Percentiles rank a stretch among this genome's conserved stretches.
Evolutionary conservation across 2,888 invertebrate genomes (phyloP).

Genomic region (Platycheirus albimanus): DNA sequence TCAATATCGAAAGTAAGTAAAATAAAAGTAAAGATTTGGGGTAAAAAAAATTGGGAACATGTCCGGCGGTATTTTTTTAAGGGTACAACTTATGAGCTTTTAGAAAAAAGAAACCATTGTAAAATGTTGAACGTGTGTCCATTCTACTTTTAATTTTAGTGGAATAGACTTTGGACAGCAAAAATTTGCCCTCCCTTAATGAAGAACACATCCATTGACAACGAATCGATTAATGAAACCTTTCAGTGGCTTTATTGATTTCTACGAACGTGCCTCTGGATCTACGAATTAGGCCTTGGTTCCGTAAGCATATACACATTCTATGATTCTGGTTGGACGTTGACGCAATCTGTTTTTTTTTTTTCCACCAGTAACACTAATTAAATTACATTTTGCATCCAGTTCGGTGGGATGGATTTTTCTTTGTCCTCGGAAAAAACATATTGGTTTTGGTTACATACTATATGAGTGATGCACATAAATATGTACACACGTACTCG

Average conservation of each 20-base stretch:
- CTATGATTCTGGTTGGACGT: no score
- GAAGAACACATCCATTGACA: neutral
- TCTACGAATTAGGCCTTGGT: neutral
- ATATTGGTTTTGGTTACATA: conserved; percentile 32
- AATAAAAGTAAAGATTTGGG: no score
- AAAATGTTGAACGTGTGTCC: no score
- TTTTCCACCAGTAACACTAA: conserved; percentile 19
- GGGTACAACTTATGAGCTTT: no score
- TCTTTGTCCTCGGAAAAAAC: conserved; percentile 22
- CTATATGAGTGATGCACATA: neutral
- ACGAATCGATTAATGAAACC: neutral
- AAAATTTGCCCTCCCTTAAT: neutral
- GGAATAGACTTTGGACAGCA: no score
- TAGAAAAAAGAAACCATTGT: no score
- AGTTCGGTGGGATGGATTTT: neutral
- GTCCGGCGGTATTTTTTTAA: no score
- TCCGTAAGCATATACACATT: no score
- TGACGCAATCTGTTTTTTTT: neutral
- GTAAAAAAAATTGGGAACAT: no score
- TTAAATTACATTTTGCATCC: conserved; percentile 50
- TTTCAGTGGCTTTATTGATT: neutral
- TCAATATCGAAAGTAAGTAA: no score
- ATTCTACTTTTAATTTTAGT: no score
- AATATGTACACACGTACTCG: neutral
- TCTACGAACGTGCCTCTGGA: neutral